phyloP scores from a whole-genome alignment of 2,888 invertebrate species.

The Trachelus troglodyta region DNA sequence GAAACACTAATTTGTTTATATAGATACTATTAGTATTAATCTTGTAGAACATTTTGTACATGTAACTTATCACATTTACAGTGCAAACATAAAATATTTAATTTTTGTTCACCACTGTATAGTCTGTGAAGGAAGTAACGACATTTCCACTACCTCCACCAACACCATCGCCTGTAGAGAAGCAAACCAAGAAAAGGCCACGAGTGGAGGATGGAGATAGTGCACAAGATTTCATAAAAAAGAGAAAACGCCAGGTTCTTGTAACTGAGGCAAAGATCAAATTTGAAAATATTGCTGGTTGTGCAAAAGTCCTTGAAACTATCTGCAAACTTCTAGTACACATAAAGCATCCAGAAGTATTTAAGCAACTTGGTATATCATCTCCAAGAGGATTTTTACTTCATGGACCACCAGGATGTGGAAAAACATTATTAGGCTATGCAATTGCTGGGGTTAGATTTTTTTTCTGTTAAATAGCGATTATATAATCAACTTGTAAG shows the following conservation, averaged over 20 bases:
- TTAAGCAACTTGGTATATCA: slow-evolving; percentile 82
- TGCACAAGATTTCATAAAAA: background rate
- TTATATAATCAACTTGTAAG: background rate
- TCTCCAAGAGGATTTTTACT: slow-evolving; percentile 92
- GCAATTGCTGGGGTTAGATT: slow-evolving; percentile 81
- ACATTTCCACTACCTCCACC: background rate
- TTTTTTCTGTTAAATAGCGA: background rate
- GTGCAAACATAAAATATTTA: background rate
- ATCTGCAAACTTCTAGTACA: slow-evolving; percentile 84
- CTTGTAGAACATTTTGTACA: background rate
- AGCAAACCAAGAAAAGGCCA: background rate
- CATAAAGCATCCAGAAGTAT: slow-evolving; percentile 90
- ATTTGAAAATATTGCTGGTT: slow-evolving; percentile 86
- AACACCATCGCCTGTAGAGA: background rate
- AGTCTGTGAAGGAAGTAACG: background rate
- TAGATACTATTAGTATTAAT: background rate
- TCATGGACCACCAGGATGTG: slow-evolving; percentile 97
- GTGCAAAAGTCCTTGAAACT: slow-evolving; percentile 77
- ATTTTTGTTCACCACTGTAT: background rate
- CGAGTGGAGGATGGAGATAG: background rate
- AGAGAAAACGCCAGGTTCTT: slow-evolving; percentile 34
- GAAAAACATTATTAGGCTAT: slow-evolving; percentile 85
- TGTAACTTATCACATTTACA: background rate
- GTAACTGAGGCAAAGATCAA: slow-evolving; percentile 67
- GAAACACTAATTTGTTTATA: background rate